Evolutionary conservation across 2,113 vertebrate species (phyloP), one percentile per base, ranked within the genome.

Genomic region (Caloenas nicobarica): DNA sequence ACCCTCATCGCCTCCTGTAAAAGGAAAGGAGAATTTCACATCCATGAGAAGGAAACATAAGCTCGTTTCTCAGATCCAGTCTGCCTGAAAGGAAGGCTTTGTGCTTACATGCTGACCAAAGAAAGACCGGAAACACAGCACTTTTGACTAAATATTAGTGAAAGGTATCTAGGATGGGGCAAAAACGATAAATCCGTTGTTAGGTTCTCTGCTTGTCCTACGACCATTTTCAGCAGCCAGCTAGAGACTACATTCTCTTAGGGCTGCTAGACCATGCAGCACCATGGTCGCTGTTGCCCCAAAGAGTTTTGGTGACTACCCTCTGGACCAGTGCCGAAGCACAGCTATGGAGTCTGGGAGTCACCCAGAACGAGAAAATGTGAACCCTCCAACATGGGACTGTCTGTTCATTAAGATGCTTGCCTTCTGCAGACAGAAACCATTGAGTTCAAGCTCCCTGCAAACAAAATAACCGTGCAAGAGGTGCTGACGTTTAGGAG

Each of bases 1-100:
- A 99, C 98, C 56, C 98, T 99, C 42, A 98, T 98, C 0, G 99
- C 99, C 97, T 99, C 99, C 99, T 99, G 92, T 36, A 93, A 96
- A 97, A 93, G 33, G 24, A 94, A 96, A 88, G 33, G 31, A 71
- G 9, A 84, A 72, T 44, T 53, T 51, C 40, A 71, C 50, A 34
- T 33, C 22, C 69, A 26, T 18, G 15, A 82, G 61, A 90, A 57
- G 28, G 42, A 73, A 86, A 81, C 26, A 53, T 5, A 56, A 61
- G 61, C 29, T 53, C 1, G 1, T 61, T 76, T 73, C 73, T 46
- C 48, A 92, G 51, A 76, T 18, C 61, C 73, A 60, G 33, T 23
- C 77, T 72, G 70, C 58, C 24, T 44, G 57, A 86, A 60, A 70
- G 40, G 34, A 80, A 82, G 34, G 13, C 8, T 81, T 64, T 56